Percentiles rank a stretch among this genome's conserved stretches.
Evolutionary conservation across 1,140 invertebrate species (phyloP).

Genomic region (Charaxes varanes): DNA sequence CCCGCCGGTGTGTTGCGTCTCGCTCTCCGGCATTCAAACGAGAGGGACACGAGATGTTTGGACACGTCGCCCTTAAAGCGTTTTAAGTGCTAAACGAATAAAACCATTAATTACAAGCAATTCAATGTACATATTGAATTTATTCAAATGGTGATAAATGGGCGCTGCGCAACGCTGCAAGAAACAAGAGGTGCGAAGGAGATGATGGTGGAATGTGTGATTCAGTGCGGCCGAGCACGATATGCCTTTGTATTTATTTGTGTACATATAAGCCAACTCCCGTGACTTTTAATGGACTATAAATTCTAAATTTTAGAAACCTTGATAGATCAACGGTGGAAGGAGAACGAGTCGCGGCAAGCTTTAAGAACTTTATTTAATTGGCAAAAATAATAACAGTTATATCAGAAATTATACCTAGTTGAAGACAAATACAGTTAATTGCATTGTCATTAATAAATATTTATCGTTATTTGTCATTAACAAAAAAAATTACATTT

Average conservation of each 20-base stretch:
- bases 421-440: too few relatives aligned
- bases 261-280: too few relatives aligned
- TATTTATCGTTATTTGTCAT: too few relatives aligned
- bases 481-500: too few relatives aligned
- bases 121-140: constrained; percentile 74
- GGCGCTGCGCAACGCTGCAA: constrained; percentile 30
- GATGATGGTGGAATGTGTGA: constrained; percentile 47
- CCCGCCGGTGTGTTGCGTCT: constrained; percentile 34
- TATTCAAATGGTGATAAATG: constrained; percentile 74
- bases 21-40: constrained; percentile 22
- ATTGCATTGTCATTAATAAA: too few relatives aligned
- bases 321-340: too few relatives aligned
- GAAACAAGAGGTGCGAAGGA: constrained; percentile 61
- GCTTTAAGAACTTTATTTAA: too few relatives aligned
- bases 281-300: too few relatives aligned
- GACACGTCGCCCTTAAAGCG: constrained; percentile 70
- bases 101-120: constrained; percentile 72
- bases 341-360: too few relatives aligned
- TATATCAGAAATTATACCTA: too few relatives aligned
- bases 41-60: constrained; percentile 50
- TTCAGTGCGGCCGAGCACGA: constrained; percentile 37
- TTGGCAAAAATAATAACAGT: too few relatives aligned
- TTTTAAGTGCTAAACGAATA: constrained; percentile 74
- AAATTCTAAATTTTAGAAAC: too few relatives aligned
- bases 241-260: constrained; percentile 18